Base-by-base conservation (phyloP, 2,888 invertebrate genomes). In the Hermaeophaga mercurialis region DNA sequence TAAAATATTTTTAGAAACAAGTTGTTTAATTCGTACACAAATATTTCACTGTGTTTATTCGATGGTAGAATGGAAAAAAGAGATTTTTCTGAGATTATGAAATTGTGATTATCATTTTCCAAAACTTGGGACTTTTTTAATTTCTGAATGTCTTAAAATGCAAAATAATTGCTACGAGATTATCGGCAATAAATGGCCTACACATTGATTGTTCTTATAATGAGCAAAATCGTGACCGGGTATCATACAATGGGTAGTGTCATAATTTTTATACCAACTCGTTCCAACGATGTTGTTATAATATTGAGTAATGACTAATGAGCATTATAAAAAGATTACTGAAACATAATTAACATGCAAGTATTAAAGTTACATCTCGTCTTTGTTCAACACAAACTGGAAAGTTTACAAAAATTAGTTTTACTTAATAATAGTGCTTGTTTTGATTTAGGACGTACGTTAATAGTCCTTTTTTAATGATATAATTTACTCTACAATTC, bases 201-300 rank as follows among this genome's bases (percentile, higher is more conserved):
- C 52, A 52, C 34, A 38, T 28, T 44, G 33, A 52, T 52, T 52
- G 52, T 52, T 52, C 22, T 41, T 34, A 50, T 31, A 43, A 34
- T 26, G 33, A 44, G 44, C 15, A 17, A 17, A 52, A 19, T 52
- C 52, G 52, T 52, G 52, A 52, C 43, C 44, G 3, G n/a, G 22
- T 34, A 43, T 34, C 47, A 24, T 19, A 52, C 52, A 52, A 52
- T 52, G 52, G 52, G 34, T 44, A 33, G 33, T 41, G 50, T 31
- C 49, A 48, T 17, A 48, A 19, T 38, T 49, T 49, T 49, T 49
- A 31, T 18, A 15, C 17, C 26, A 39, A 12, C 18, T 38, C 18
- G 5, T 39, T 39, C 22, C 43, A 24, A 49, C 24, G 49, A 41
- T 28, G 39, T 22, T 49, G 49, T 49, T 41, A 8, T 43, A 49